A percentile compares a stretch with the other conserved stretches of the same genome.
phyloP scores from a whole-genome alignment of 2,888 invertebrate genomes.

The Acanthoscelides obtectus region DNA sequence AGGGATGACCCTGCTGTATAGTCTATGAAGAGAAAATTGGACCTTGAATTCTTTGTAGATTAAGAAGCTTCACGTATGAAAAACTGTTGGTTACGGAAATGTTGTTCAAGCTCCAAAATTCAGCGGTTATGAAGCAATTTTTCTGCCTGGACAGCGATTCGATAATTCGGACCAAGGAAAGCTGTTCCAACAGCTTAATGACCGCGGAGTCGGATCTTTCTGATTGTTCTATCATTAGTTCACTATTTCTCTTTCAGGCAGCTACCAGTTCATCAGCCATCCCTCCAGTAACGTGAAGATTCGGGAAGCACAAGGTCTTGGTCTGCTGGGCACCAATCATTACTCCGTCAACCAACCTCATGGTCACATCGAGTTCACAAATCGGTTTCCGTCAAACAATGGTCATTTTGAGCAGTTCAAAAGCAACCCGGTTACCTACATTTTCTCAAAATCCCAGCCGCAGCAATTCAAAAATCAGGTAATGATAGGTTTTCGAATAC shows the following conservation, averaged over 20 bases:
- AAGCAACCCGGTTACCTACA: constrained; percentile 26
- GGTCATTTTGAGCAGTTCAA: constrained; percentile 44
- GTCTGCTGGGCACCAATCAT: constrained; percentile 44
- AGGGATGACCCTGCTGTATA: too few species aligned
- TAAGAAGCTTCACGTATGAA: too few species aligned
- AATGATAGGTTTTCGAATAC: too few species aligned
- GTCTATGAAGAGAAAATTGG: too few species aligned
- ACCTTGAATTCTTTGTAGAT: too few species aligned
- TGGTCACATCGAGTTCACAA: constrained; percentile 40
- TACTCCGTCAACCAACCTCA: constrained; percentile 47
- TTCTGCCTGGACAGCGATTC: too few species aligned
- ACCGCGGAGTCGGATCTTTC: not conserved
- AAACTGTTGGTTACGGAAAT: too few species aligned
- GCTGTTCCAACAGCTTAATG: too few species aligned
- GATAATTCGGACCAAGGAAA: too few species aligned
- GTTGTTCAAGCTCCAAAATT: too few species aligned
- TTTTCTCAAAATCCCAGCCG: constrained; percentile 28
- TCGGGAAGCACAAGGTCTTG: constrained; percentile 32
- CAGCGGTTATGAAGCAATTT: too few species aligned
- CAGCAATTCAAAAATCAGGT: constrained; percentile 13
- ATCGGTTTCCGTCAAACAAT: constrained; percentile 42
- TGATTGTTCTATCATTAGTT: not conserved
- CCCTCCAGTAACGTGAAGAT: constrained; percentile 26
- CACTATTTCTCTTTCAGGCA: constrained; percentile 23
- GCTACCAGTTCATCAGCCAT: constrained; percentile 33